These are phyloP conservation scores for Schmidtea mediterranea DNA, from an alignment of 1,140 invertebrate species.

Conservation along the genomic window DNA sequence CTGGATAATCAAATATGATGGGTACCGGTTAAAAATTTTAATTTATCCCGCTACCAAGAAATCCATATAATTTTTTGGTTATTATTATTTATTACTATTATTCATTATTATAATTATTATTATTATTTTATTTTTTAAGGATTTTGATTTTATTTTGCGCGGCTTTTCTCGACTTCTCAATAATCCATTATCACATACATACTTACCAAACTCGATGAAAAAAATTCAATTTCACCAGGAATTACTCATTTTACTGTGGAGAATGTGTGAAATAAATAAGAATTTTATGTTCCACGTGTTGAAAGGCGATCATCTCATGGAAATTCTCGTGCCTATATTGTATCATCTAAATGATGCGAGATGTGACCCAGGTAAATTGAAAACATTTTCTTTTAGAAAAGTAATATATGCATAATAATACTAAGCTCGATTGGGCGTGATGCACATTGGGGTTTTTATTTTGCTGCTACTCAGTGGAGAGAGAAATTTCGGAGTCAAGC, in stretches of 20 bases:
- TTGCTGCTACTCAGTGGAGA: slow-evolving; percentile 83
- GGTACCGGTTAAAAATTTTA: too few species aligned
- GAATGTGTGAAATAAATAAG: slow-evolving; percentile 97
- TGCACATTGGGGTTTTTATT: slow-evolving; percentile 98
- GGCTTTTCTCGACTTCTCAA: slow-evolving; percentile 80
- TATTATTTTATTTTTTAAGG: too few species aligned
- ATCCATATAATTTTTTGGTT: too few species aligned
- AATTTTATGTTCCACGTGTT: slow-evolving; percentile 97
- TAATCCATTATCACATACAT: slow-evolving; percentile 81
- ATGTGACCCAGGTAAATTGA: slow-evolving; percentile 68
- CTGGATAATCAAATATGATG: too few species aligned
- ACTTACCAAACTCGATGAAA: slow-evolving; percentile 84
- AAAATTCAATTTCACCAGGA: slow-evolving; percentile 92
- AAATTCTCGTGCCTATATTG: slow-evolving; percentile 81
- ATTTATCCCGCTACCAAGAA: too few species aligned
- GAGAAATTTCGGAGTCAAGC: slow-evolving; percentile 84
- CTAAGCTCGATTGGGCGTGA: slow-evolving; percentile 70
- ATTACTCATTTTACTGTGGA: slow-evolving; percentile 89
- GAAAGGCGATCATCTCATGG: slow-evolving; percentile 87
- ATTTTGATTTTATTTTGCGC: slow-evolving; percentile 77
- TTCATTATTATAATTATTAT: too few species aligned
- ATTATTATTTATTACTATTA: too few species aligned
- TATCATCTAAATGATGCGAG: slow-evolving; percentile 90
- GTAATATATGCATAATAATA: slow-evolving; percentile 9
- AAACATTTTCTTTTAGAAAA: not conserved